Base-by-base conservation (phyloP, 2,113 vertebrate species). In the Percina caprodes region DNA sequence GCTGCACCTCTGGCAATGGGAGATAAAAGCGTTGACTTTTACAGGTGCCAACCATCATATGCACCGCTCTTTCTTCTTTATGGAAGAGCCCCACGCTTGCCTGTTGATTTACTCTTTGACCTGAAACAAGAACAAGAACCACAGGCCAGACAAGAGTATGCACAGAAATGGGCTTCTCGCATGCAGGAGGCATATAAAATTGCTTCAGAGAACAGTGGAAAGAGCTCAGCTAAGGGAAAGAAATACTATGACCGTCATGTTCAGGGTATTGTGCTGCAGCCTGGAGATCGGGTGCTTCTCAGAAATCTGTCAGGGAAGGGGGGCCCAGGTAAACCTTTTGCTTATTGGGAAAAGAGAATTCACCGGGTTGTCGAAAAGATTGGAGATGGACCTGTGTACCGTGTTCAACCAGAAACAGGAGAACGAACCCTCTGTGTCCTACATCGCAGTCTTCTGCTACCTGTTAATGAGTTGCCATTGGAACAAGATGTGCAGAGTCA, bases 221-320 rank as follows among this genome's bases (percentile, higher is more conserved):
- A 87, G 8, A 45, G 23, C 9, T 85, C 79, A 15, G n/a, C 30
- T 2, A 83, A 83, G 3, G 83, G 69, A 0, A 88, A 88, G 4
- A 67, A 81, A 1, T 4, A 60, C 0, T 77, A 72, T 52, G 82
- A 85, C 9, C 6, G 2, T 2, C 14, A 15, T 18, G 30, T 66
- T 1, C n/a, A 66, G 79, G 82, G 77, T 1, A 39, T 71, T 1
- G 2, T 16, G 5, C 51, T 86, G 5, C 72, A 83, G 33, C 76
- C 77, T 8, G 77, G 74, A 11, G 78, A 86, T 24, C 0, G 23
- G 4, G 69, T 88, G 9, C 61, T 88, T 4, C 30, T 81, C 7
- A 77, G 49, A 19, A 81, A 84, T 13, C 49, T 83, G 2, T 75
- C 56, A 2, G 35, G 76, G 16, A 48, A 72, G 2, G 73, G 58